Base-by-base conservation (phyloP, 2,113 vertebrate species). In the Meleagris gallopavo region DNA sequence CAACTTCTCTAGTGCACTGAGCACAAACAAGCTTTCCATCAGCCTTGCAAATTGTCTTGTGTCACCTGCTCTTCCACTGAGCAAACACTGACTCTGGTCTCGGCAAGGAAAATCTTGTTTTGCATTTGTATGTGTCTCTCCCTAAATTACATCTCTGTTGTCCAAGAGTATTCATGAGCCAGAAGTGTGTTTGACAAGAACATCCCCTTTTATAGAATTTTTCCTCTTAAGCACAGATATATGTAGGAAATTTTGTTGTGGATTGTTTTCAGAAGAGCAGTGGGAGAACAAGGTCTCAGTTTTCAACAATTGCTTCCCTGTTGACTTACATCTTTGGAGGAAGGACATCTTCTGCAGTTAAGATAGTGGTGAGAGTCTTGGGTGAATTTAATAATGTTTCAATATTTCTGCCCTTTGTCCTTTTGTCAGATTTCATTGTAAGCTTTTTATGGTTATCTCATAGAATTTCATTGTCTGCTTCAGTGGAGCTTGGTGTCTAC, bases 21-120 rank as follows among this genome's bases (percentile, higher is more conserved):
- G 93, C 94, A 95, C 90, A 97, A 94, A 94, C 93, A 94, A 95
- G 95, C 86, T 94, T 94, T 95, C 95, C 88, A 90, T 94, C 95
- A 95, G 90, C 83, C 86, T 86, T 90, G 80, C 88, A 95, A 93
- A 97, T 95, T 94, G 83, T 88, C 93, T 96, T 75, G 66, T 95
- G 92, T 97, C 96, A 92, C 94, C 95, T 96, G 93, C 74, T 82
- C 84, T 86, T 88, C 86, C 87, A 75, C 79, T 86, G 76, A 95
- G 92, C 83, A 91, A 86, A 78, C 81, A 93, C 57, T 96, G 84
- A 43, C 81, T 86, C 13, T 88, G 83, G 61, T 65, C 48, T 69
- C 10, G 32, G 65, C 83, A 72, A 94, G 83, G 73, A 91, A 91
- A 90, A 81, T 52, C 57, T 83, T 82, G 75, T 58, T 95, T 71